A percentile compares a stretch with the other conserved stretches of the same genome.
Conservation (phyloP, 2,888 invertebrate species). For the Tipula unca region DNA sequence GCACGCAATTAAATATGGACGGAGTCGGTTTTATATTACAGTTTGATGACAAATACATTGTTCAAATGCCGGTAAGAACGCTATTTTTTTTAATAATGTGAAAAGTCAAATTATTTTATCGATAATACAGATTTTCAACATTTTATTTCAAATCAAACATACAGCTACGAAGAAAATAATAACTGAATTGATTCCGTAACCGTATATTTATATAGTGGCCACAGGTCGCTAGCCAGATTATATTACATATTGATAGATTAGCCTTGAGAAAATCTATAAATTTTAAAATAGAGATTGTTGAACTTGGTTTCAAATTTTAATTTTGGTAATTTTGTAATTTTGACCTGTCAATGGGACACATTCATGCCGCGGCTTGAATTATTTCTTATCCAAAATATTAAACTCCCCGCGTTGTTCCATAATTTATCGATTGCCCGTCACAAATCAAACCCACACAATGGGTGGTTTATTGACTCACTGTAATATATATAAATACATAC, state of each 20-base stretch:
- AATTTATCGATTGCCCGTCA: not conserved
- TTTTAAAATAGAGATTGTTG: not conserved
- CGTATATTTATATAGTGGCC: no score
- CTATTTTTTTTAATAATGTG: no score
- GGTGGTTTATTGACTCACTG: not conserved
- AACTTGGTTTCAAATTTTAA: not conserved
- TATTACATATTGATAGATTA: not conserved
- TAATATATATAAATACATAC: not conserved
- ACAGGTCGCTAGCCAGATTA: no score
- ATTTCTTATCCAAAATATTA: not conserved
- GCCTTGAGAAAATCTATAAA: not conserved
- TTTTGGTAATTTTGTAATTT: not conserved
- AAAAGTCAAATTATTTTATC: no score
- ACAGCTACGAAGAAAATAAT: no score
- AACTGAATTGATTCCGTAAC: no score
- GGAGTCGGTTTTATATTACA: no score
- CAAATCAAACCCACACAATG: constrained; percentile 8
- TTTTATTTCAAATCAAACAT: no score
- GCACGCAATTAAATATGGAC: no score
- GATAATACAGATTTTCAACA: no score
- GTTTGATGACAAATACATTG: no score
- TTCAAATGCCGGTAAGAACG: no score
- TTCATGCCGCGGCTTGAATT: not conserved
- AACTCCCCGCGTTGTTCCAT: not conserved
- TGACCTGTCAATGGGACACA: not conserved